Evolutionary conservation across 2,888 invertebrate species (phyloP).

Genomic region (Drosophila conformis): DNA sequence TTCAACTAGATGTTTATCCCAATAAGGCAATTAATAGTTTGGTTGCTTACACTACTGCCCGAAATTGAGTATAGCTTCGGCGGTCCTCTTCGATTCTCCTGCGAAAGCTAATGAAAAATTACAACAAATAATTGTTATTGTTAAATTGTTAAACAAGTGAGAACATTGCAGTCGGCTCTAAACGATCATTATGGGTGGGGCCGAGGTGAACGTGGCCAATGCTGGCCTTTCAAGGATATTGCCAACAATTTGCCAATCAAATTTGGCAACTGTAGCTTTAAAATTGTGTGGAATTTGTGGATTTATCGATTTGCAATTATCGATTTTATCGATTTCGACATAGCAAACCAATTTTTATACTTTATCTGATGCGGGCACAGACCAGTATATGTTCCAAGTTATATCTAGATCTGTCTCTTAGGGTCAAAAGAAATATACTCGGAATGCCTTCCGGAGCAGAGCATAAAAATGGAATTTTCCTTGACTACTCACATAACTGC

Average conservation of each 20-base stretch:
- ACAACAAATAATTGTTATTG: background rate
- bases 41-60: background rate
- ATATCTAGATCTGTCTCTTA: too few species aligned
- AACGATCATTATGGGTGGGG: background rate
- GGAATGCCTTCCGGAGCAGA: background rate
- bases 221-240: too few species aligned
- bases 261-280: too few species aligned
- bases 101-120: background rate
- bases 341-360: too few species aligned
- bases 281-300: too few species aligned
- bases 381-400: too few species aligned
- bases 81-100: background rate
- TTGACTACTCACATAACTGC: background rate
- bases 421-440: background rate
- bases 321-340: too few species aligned
- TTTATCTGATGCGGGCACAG: too few species aligned
- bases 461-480: background rate
- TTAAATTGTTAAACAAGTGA: background rate
- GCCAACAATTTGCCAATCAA: too few species aligned
- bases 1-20: accelerated
- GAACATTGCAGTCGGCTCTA: background rate
- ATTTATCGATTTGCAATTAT: too few species aligned
- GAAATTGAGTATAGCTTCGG: background rate
- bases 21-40: background rate
- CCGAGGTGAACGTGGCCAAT: too few species aligned